Evolutionary conservation across 2,888 invertebrate species (phyloP), one percentile per base, ranked within the genome.

Genomic region (Agrotis puta): DNA sequence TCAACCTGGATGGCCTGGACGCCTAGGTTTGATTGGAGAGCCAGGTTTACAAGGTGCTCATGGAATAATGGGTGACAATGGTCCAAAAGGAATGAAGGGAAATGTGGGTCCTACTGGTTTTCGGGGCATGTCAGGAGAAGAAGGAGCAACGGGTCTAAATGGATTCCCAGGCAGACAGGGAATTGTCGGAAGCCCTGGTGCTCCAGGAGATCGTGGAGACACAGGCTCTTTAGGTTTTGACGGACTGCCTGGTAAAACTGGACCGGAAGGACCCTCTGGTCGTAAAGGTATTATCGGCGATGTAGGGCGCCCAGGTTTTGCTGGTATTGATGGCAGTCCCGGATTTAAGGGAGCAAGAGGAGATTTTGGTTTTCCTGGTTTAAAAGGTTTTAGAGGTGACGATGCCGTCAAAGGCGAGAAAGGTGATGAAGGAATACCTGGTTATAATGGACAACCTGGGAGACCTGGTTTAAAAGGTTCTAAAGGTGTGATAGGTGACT

Each of bases 141-240:
- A 70, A 9, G 96, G 96, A 16, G 3, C 63, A 14, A 84, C 77
- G 53, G 97, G 97, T 5, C 13, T 57, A 20, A 83, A 79, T 48
- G 97, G 97, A 13, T 89, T 88, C n/a, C 85, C 87, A 24, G 97
- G 97, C 47, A 87, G 92, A 48, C 89, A 92, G 6, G 97, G 97
- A 64, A 59, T 85, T 59, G 86, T 87, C 45, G 94, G 94, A 73
- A 85, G 64, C 53, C 83, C 73, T 59, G 92, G 92, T 39, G 70
- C 78, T 20, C 97, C 77, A 89, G 98, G 98, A 80, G 98, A 98
- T 85, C 95, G 97, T 70, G 99, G 99, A 56, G 97, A 97, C 89
- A 96, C 96, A 85, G 99, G 99, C 76, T 95, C 97, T 76, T 98
- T 98, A 18, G 93, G 93, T 45, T 84, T 80, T 65, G 24, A 57